Percentiles rank a stretch among this genome's conserved stretches.
These are phyloP conservation scores for Oceanodroma tethys DNA, from an alignment of 2,113 vertebrate species.

Conservation along the genomic window DNA sequence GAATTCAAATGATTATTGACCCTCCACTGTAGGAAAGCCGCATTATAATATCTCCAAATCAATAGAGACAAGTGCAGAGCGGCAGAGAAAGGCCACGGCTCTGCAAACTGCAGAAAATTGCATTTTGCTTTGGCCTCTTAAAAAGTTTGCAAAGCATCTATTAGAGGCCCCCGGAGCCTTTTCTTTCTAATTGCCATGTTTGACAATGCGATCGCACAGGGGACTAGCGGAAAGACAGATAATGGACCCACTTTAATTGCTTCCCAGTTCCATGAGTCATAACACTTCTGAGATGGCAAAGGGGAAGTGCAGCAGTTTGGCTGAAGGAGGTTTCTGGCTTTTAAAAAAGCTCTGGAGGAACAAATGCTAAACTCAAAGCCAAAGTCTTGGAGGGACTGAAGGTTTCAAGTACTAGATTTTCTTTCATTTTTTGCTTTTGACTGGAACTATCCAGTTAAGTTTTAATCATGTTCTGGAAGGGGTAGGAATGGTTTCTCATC, in stretches of 20 bases:
- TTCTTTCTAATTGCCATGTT: constrained; percentile 62
- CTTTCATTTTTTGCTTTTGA: constrained; percentile 2
- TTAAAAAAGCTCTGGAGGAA: constrained; percentile 43
- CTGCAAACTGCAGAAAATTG: constrained; percentile 17
- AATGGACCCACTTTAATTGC: constrained; percentile 64
- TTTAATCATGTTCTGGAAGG: background rate
- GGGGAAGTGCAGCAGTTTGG: constrained; percentile 2
- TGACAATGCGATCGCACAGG: constrained; percentile 22
- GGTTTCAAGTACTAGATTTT: background rate
- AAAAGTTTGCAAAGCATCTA: constrained; percentile 46
- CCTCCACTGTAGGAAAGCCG: constrained; percentile 15
- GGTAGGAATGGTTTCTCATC: background rate
- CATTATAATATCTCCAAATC: constrained; percentile 53
- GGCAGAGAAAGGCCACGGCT: background rate
- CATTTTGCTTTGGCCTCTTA: constrained; percentile 48
- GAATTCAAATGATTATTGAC: constrained; percentile 52
- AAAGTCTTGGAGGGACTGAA: background rate
- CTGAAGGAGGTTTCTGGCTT: constrained; percentile 33
- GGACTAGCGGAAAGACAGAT: constrained; percentile 37
- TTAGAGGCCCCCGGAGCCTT: constrained; percentile 51
- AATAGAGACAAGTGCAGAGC: background rate
- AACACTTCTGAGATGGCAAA: constrained; percentile 36
- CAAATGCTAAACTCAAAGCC: constrained; percentile 2
- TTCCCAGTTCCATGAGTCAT: constrained; percentile 62
- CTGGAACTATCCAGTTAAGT: background rate